Base-by-base conservation (phyloP, 2,113 vertebrate species). In the Pachypanchax playfairii region DNA sequence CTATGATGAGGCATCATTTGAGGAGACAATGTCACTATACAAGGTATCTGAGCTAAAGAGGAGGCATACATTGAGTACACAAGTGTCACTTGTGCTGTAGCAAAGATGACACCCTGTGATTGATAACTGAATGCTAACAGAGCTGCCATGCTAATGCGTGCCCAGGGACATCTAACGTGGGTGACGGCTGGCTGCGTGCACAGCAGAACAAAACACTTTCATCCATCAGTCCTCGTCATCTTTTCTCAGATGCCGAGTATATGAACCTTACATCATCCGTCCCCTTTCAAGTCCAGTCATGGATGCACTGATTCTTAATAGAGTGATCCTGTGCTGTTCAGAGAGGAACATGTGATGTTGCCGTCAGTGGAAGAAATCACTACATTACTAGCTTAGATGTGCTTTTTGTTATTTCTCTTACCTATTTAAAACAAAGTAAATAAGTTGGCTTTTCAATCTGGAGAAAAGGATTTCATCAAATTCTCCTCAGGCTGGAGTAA, bases 151-250 rank as follows among this genome's bases (percentile, higher is more conserved):
- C 74, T 72, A 82, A 87, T 72, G 76, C 73, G 44, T 44, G 9
- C 73, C 63, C n/a, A 25, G 75, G 39, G 53, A 85, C 55, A 72
- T 66, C 70, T 70, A 59, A 78, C 70, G 64, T 49, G 33, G 20
- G 54, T 38, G 73, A 63, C 8, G 65, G 49, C 22, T 18, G 46
- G 26, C 65, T 35, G 68, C 39, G 22, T 57, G 69, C 36, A 36
- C 66, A 55, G 52, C 65, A 57, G 70, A 81, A 74, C 73, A 84
- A 78, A 88, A 69, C 35, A 4, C 48, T 49, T 69, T 79, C 83
- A 77, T 86, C 70, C 78, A 87, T 89, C 85, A 87, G 57, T 80
- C 48, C 25, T 17, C 14, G 58, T 75, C 66, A 47, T 33, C 65
- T 15, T 4, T 55, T 54, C 44, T 79, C 69, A 72, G 73, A 82